Evolutionary conservation across 2,888 invertebrate genomes (phyloP).

Genomic region (Lasioglossum leucozonium): DNA sequence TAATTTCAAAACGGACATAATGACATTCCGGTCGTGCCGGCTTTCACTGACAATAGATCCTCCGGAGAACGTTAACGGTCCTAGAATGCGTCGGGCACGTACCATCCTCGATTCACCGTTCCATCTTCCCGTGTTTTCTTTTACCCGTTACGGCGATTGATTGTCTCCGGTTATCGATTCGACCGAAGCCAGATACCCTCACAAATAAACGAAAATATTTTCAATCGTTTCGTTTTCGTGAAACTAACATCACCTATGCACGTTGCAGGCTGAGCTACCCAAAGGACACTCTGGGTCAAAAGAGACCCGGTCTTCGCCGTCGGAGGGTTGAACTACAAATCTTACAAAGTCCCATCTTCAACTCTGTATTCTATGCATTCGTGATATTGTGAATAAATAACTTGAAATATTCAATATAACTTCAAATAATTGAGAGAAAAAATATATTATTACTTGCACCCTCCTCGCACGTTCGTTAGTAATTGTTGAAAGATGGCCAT

Average conservation of each 20-base stretch:
- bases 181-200: background rate
- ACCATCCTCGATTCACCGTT: constrained; percentile 50
- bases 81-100: constrained; percentile 53
- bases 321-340: too few relatives aligned
- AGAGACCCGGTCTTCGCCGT: too few relatives aligned
- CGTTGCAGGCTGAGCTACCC: background rate
- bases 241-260: background rate
- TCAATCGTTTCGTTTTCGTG: background rate
- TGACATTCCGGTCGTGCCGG: constrained; percentile 68
- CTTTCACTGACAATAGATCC: constrained; percentile 67
- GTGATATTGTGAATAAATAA: too few relatives aligned
- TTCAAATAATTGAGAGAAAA: background rate
- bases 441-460: background rate
- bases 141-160: constrained; percentile 18
- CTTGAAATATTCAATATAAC: too few relatives aligned
- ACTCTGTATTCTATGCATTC: too few relatives aligned
- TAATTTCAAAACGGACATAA: constrained; percentile 70
- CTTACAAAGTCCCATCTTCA: too few relatives aligned
- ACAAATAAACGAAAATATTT: background rate
- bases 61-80: constrained; percentile 68
- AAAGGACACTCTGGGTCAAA: background rate
- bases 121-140: constrained; percentile 21
- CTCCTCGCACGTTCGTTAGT: background rate
- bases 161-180: constrained; percentile 29
- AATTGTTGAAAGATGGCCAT: background rate